These are phyloP conservation scores for Colletes latitarsis DNA, from an alignment of 1,140 invertebrate species.

Conservation along the genomic window DNA sequence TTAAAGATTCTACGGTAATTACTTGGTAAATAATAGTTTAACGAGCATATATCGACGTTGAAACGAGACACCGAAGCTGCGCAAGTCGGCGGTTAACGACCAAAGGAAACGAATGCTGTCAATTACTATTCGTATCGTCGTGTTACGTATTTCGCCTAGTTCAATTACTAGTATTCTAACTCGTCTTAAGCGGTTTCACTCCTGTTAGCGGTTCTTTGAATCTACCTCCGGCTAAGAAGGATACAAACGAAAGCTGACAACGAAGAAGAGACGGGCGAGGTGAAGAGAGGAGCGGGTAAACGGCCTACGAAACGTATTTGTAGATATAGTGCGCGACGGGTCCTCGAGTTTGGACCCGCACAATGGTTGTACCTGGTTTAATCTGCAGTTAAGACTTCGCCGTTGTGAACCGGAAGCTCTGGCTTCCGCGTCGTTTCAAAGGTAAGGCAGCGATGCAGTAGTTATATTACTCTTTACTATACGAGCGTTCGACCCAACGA, in stretches of 20 bases:
- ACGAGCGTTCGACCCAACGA: not conserved
- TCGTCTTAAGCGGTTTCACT: slow-evolving; percentile 49
- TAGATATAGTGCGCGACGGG: slow-evolving; percentile 23
- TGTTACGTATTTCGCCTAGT: slow-evolving; percentile 48
- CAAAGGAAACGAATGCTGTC: slow-evolving; percentile 77
- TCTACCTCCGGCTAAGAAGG: slow-evolving; percentile 53
- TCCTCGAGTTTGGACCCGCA: slow-evolving; percentile 8
- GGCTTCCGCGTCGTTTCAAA: slow-evolving; percentile 31
- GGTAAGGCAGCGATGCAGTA: slow-evolving; percentile 55
- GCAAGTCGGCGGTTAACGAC: slow-evolving; percentile 41
- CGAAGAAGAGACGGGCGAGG: slow-evolving; percentile 16
- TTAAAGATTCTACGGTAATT: slow-evolving; percentile 23
- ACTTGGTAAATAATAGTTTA: not conserved
- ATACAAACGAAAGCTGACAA: slow-evolving; percentile 46
- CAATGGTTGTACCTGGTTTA: slow-evolving; percentile 65
- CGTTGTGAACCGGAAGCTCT: slow-evolving; percentile 16
- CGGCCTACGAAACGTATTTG: slow-evolving; percentile 52
- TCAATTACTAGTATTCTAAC: slow-evolving; percentile 64
- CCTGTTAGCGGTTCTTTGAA: slow-evolving; percentile 50
- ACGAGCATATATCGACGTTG: not conserved
- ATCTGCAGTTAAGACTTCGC: slow-evolving; percentile 55
- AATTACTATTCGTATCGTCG: slow-evolving; percentile 70
- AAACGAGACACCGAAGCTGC: slow-evolving; percentile 1
- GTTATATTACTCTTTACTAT: not conserved
- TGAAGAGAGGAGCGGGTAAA: not conserved